These are phyloP conservation scores for Grapholita molesta DNA, from an alignment of 1,140 invertebrate species.

Conservation along the genomic window DNA sequence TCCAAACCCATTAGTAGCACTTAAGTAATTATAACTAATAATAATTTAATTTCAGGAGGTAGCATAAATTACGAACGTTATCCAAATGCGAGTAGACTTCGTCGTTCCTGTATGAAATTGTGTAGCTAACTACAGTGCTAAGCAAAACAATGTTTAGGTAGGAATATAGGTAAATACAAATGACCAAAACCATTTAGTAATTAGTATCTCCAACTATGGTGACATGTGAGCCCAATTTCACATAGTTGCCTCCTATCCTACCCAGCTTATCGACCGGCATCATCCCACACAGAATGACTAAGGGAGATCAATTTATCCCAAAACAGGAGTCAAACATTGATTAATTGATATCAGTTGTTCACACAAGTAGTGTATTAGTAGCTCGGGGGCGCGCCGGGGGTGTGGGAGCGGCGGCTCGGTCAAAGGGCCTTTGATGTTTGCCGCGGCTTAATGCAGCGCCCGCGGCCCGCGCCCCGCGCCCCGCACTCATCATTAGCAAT, in stretches of 20 bases:
- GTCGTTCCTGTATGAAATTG: no score
- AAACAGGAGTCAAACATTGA: conserved; percentile 38
- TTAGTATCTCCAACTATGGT: not conserved
- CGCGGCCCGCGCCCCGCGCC: conserved; percentile 49
- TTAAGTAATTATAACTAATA: no score
- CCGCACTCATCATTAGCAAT: conserved; percentile 75
- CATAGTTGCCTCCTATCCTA: not conserved
- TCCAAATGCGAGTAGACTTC: not conserved
- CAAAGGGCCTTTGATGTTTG: conserved; percentile 77
- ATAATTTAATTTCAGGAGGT: no score
- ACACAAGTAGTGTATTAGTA: conserved; percentile 29
- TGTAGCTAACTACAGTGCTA: no score
- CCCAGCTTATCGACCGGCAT: not conserved
- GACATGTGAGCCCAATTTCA: not conserved
- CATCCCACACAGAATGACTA: not conserved
- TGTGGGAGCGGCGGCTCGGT: conserved; percentile 72
- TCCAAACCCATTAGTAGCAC: no score
- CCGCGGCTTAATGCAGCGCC: conserved; percentile 75
- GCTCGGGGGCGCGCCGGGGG: conserved; percentile 46
- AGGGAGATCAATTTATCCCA: conserved; percentile 12
- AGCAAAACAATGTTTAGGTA: not conserved
- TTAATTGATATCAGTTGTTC: conserved; percentile 62
- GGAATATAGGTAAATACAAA: not conserved
- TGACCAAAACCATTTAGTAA: not conserved
- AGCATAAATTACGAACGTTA: no score